These are phyloP conservation scores for Podargus strigoides DNA, from an alignment of 2,797 vertebrate species.

Conservation along the genomic window DNA sequence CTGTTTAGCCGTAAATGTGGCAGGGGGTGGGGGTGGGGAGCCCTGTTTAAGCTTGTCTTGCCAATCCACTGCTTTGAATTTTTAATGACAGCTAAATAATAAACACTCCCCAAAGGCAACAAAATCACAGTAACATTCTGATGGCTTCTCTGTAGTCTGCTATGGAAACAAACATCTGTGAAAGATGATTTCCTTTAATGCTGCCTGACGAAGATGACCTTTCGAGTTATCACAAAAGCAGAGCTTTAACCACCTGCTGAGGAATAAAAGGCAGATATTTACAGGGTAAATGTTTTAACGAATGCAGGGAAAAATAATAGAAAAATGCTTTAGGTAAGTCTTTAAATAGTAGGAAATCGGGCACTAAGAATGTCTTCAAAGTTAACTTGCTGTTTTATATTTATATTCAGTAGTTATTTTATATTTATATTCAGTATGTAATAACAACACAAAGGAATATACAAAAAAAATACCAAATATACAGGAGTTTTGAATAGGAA, in stretches of 20 bases:
- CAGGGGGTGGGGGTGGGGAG: neutral
- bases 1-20: neutral
- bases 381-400: neutral
- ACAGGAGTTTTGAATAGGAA: neutral
- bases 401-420: neutral
- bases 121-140: neutral
- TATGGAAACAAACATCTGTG: constrained; percentile 36
- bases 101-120: neutral
- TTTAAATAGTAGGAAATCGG: neutral
- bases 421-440: neutral
- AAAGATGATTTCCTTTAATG: constrained; percentile 10
- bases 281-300: neutral
- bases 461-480: neutral
- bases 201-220: neutral
- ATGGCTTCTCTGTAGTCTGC: neutral
- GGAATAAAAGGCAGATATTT: constrained; percentile 4
- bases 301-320: neutral
- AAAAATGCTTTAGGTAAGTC: neutral
- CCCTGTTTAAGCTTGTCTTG: neutral
- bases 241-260: constrained; percentile 5
- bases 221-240: neutral
- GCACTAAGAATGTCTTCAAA: neutral
- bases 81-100: constrained; percentile 53
- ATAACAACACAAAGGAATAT: neutral
- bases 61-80: constrained; percentile 32